Percentiles rank a stretch among this genome's conserved stretches.
phyloP scores from a whole-genome alignment of 2,113 vertebrate species.

The Catagonus wagneri region DNA sequence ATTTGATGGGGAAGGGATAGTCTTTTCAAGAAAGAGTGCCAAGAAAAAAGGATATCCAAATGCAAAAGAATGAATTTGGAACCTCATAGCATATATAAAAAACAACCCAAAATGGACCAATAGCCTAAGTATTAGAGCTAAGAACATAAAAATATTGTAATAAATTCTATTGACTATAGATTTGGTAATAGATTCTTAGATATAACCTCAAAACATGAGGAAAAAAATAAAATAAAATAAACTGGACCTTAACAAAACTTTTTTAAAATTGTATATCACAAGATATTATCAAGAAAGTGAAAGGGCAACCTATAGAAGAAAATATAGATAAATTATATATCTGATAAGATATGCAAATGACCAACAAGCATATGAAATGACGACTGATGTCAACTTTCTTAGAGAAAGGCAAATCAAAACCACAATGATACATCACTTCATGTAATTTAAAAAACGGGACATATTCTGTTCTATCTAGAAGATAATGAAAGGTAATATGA shows the following conservation, averaged over 20 bases:
- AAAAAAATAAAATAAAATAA: background rate
- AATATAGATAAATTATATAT: background rate
- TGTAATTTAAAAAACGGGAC: background rate
- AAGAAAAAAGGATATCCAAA: background rate
- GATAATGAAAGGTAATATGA: no score
- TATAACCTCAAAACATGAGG: background rate
- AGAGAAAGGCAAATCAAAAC: background rate
- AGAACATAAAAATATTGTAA: background rate
- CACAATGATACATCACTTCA: background rate
- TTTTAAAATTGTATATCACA: background rate
- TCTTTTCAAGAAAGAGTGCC: background rate
- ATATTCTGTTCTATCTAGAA: no score
- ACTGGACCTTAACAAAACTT: background rate
- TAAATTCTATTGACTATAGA: background rate
- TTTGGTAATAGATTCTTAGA: background rate
- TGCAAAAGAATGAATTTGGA: background rate
- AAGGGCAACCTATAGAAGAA: background rate
- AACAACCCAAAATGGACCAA: background rate
- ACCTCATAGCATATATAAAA: background rate
- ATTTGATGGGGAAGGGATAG: background rate
- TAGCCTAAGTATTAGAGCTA: background rate
- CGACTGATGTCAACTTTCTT: background rate
- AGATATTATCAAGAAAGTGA: background rate
- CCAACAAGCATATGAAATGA: background rate
- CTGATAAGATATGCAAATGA: background rate